Conservation (phyloP, 1,140 invertebrate genomes). For the Spodoptera litura region DNA sequence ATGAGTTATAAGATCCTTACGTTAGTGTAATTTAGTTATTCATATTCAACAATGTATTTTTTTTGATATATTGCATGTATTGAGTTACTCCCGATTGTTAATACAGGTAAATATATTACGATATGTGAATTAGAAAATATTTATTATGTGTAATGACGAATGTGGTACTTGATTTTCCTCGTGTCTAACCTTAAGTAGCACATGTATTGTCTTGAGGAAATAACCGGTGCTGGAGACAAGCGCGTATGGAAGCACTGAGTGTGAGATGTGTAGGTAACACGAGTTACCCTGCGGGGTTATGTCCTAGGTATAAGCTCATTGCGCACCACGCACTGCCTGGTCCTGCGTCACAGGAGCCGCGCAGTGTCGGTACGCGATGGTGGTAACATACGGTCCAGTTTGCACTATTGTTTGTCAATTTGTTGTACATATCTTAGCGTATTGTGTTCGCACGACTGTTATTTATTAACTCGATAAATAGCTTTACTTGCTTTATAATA, state of each 20-base stretch:
- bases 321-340: background rate
- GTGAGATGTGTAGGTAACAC: constrained; percentile 11
- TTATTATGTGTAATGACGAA: background rate
- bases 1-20: constrained; percentile 6
- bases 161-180: background rate
- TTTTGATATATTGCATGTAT: constrained; percentile 27
- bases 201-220: no score
- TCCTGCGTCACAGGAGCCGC: no score
- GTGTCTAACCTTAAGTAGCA: background rate
- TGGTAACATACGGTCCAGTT: constrained; percentile 33
- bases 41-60: constrained; percentile 25
- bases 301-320: constrained; percentile 4
- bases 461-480: constrained; percentile 39
- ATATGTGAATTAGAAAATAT: constrained; percentile 23
- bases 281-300: background rate
- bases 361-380: constrained; percentile 8
- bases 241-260: background rate
- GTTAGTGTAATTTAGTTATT: constrained; percentile 14
- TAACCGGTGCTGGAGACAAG: background rate
- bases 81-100: constrained; percentile 16
- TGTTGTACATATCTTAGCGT: constrained; percentile 58
- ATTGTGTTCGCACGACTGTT: constrained; percentile 44
- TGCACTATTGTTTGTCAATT: constrained; percentile 54
- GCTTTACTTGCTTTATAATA: constrained; percentile 40
- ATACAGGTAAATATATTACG: constrained; percentile 18